Base-by-base conservation (phyloP, 2,888 invertebrate species). In the Stenchaetothrips biformis region DNA sequence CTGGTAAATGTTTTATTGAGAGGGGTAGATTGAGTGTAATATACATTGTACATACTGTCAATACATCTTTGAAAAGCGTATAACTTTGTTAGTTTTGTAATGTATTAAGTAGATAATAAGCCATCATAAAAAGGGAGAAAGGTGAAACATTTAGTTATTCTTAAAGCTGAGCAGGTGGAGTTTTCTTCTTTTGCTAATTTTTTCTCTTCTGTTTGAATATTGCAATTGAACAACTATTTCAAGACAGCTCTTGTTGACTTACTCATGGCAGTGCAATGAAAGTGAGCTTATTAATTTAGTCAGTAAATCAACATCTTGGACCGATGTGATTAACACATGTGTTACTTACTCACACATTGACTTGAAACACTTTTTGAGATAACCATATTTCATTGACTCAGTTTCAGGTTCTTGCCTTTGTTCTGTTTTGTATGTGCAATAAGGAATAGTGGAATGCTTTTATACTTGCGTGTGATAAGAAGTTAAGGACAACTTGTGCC, bases 71-170 rank as follows among this genome's bases (percentile, higher is more conserved):
- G 67, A 74, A 25, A 74, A 74, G 67, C 67, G 67, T 74, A 74
- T 74, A 74, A 74, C 67, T 74, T 74, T 74, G 67, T 74, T 74
- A 74, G 67, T 74, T 74, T 74, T 74, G 67, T 74, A 74, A 74
- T 74, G 67, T 74, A 74, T 74, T 74, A 74, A 74, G 67, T 74
- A 74, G 67, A 25, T 25, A 25, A n/a, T 74, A 74, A 74, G 67
- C 21, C 67, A 74, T 74, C 67, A 74, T 74, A 74, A 74, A 37
- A 74, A 74, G 67, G 67, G 67, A 74, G 67, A 74, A 74, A 25
- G 67, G 67, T 74, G 25, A 74, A 74, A 74, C 67, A 74, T 74
- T 74, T 74, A 74, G 67, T 74, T 74, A 74, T 11, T 74, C 25
- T 74, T 25, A 74, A 74, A 74, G 67, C 21, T 25, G 25, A 74